Conservation (phyloP, 2,797 vertebrate species). For the Aplochiton taeniatus region DNA sequence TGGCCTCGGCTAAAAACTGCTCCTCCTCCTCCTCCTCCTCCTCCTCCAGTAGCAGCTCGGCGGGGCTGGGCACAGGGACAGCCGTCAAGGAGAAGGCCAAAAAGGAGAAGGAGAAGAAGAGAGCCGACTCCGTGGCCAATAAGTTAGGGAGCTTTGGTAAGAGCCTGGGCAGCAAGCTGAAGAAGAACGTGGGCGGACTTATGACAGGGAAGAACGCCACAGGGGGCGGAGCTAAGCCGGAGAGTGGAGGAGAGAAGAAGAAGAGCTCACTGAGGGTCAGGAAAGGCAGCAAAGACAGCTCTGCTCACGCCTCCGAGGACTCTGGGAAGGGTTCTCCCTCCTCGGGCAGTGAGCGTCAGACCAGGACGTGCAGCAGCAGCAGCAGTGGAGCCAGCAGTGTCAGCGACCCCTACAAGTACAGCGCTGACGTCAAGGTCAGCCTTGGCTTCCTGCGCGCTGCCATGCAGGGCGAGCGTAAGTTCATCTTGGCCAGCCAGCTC, state of each 20-base stretch:
- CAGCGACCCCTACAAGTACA: slow-evolving; percentile 81
- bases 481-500: slow-evolving; percentile 87
- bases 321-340: slow-evolving; percentile 72
- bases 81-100: slow-evolving; percentile 69
- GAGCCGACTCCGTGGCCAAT: slow-evolving; percentile 93
- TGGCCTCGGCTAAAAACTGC: slow-evolving; percentile 63
- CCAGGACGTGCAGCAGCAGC: slow-evolving; percentile 67
- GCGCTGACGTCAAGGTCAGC: slow-evolving; percentile 89
- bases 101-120: slow-evolving; percentile 85
- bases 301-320: slow-evolving; percentile 73
- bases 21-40: slow-evolving; percentile 73
- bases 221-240: slow-evolving; percentile 63
- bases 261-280: slow-evolving; percentile 84
- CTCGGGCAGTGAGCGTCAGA: slow-evolving; percentile 63
- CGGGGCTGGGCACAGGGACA: slow-evolving; percentile 39
- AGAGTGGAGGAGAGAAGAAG: slow-evolving; percentile 83
- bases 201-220: slow-evolving; percentile 84
- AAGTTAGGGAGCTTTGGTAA: slow-evolving; percentile 97
- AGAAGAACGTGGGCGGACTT: slow-evolving; percentile 93
- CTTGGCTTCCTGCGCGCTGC: slow-evolving; percentile 85
- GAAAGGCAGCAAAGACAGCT: slow-evolving; percentile 88
- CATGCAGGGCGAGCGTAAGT: slow-evolving; percentile 93
- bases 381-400: slow-evolving; percentile 72
- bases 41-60: slow-evolving; percentile 71
- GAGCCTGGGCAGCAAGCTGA: slow-evolving; percentile 92